These are phyloP conservation scores for Diplogasteroides magnus DNA, from an alignment of 1,140 invertebrate species.

Conservation along the genomic window DNA sequence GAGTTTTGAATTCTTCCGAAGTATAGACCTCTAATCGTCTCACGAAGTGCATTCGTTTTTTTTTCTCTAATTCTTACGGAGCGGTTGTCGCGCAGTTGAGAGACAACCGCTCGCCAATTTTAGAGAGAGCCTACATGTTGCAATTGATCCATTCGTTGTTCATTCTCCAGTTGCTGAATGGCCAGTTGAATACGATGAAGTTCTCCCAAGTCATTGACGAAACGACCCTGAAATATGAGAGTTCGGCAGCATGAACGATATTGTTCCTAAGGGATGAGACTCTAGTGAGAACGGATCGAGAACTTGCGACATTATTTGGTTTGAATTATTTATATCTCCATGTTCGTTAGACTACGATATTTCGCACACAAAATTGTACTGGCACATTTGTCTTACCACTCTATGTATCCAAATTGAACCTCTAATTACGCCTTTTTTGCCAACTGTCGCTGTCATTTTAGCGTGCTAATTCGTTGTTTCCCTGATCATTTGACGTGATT, in stretches of 20 bases:
- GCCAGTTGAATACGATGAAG: slow-evolving; percentile 46
- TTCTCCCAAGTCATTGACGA: slow-evolving; percentile 48
- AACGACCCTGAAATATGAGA: slow-evolving; percentile 33
- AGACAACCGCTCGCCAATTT: not conserved
- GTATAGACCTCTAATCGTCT: not conserved
- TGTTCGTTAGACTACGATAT: not conserved
- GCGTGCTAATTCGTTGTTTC: not conserved
- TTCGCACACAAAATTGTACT: not conserved
- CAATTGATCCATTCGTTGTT: slow-evolving; percentile 42
- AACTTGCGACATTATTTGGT: not conserved
- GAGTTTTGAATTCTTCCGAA: slow-evolving; percentile 2
- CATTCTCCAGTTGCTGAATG: slow-evolving; percentile 43
- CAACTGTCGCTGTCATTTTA: no score
- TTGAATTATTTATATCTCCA: not conserved
- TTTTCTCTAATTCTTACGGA: slow-evolving; percentile 1
- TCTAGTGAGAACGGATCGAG: no score
- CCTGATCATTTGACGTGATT: not conserved
- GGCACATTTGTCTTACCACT: not conserved
- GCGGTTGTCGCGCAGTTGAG: not conserved
- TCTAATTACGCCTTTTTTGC: no score
- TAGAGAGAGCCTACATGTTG: slow-evolving; percentile 19
- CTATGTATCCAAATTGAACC: no score
- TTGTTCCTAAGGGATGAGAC: no score
- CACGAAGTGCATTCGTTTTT: slow-evolving; percentile 10
- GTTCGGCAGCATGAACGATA: no score